phyloP scores from a whole-genome alignment of 2,113 vertebrate species.

The Dicaeum eximium region DNA sequence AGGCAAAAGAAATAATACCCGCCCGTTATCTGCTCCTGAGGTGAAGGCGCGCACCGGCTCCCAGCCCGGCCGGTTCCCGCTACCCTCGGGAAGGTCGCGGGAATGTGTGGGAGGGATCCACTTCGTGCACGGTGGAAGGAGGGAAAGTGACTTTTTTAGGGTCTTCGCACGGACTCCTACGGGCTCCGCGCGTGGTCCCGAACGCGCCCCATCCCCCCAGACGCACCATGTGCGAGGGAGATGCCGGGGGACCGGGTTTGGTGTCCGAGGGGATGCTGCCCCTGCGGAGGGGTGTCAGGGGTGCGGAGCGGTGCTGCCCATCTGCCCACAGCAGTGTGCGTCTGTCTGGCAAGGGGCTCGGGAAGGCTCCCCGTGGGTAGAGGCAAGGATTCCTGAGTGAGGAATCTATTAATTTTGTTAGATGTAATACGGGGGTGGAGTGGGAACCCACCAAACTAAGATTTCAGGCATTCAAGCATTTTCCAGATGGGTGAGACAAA shows the following conservation, averaged over 20 bases:
- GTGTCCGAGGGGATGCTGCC: not conserved
- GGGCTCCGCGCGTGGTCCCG: rapidly evolving
- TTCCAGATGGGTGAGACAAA: not conserved
- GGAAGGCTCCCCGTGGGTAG: not conserved
- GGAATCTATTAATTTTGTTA: not conserved
- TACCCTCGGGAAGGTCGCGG: not conserved
- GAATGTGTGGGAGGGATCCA: rapidly evolving
- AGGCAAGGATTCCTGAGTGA: not conserved
- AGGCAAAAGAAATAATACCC: not conserved
- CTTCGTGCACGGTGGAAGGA: not conserved
- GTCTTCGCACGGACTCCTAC: rapidly evolving
- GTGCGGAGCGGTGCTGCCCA: rapidly evolving
- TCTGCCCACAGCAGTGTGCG: rapidly evolving
- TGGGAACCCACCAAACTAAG: not conserved
- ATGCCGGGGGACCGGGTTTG: not conserved
- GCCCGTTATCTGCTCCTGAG: not conserved
- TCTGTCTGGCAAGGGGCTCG: not conserved
- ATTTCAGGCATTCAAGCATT: not conserved
- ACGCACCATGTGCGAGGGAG: not conserved
- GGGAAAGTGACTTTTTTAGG: not conserved
- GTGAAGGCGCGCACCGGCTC: not conserved
- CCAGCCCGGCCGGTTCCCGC: not conserved
- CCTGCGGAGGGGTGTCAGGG: not conserved
- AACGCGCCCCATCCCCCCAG: not conserved
- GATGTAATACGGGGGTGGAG: rapidly evolving